Evolutionary conservation across 2,888 invertebrate genomes (phyloP).

Genomic region (Epiperipatus broadwayi): DNA sequence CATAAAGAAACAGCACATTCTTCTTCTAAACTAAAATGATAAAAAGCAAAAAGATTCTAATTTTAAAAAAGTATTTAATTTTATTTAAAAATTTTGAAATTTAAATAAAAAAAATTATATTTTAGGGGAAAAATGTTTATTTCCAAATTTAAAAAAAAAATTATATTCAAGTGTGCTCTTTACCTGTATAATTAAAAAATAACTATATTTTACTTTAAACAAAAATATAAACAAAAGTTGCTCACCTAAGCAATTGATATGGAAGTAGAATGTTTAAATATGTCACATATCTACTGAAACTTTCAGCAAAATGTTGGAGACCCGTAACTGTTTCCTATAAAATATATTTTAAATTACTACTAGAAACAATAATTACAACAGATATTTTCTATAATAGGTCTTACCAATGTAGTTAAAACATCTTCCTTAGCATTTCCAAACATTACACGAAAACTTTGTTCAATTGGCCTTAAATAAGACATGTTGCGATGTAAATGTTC

Average conservation of each 20-base stretch:
- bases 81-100: too few species aligned
- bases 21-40: constrained; percentile 24
- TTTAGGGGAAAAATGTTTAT: too few species aligned
- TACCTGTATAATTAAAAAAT: constrained; percentile 20
- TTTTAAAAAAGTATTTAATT: too few species aligned
- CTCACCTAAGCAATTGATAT: constrained; percentile 28
- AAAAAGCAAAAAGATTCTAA: constrained; percentile 4
- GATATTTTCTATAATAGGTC: constrained; percentile 12
- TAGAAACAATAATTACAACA: constrained; percentile 8
- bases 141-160: too few species aligned
- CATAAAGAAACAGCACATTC: constrained; percentile 26
- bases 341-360: constrained; percentile 13
- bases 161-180: too few species aligned
- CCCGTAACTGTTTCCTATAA: constrained; percentile 26
- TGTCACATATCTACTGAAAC: constrained; percentile 24
- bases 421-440: constrained; percentile 24
- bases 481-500: constrained; percentile 27
- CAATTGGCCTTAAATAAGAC: constrained; percentile 26
- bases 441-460: constrained; percentile 25
- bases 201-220: constrained; percentile 1
- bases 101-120: too few species aligned
- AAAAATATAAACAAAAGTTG: constrained; percentile 3
- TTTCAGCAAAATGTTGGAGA: constrained; percentile 23
- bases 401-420: constrained; percentile 24
- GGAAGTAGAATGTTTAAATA: constrained; percentile 29